phyloP scores from a whole-genome alignment of 2,113 vertebrate genomes.

The Strigops habroptila region DNA sequence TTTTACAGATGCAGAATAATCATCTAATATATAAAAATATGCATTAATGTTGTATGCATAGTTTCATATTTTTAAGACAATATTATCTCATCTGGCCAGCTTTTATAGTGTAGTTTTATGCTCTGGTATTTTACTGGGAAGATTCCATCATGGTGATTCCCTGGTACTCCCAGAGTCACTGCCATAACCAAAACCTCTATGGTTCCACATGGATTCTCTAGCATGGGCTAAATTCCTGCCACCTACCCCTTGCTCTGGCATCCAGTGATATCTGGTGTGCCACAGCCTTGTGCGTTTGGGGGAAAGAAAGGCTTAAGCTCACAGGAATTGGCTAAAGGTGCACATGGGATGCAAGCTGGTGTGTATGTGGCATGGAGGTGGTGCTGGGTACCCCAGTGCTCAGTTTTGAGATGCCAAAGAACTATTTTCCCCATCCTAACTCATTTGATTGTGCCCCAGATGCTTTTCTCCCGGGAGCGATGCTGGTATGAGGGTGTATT shows the following conservation, averaged over 20 bases:
- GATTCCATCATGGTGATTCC: not conserved
- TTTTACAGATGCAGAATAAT: not conserved
- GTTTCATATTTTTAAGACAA: fast-evolving
- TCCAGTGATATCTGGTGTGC: fast-evolving
- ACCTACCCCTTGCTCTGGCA: fast-evolving
- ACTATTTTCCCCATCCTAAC: not conserved
- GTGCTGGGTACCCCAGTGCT: fast-evolving
- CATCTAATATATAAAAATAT: not conserved
- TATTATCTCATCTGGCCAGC: not conserved
- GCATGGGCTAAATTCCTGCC: not conserved
- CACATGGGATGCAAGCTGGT: not conserved
- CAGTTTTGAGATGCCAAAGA: fast-evolving
- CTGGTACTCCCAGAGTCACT: not conserved
- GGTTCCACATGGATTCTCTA: not conserved
- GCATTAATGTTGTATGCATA: too few species aligned
- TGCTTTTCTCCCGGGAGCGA: not conserved
- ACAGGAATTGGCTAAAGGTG: not conserved
- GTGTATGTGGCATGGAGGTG: fast-evolving
- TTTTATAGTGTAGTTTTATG: not conserved
- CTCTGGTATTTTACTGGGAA: not conserved
- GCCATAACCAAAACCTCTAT: not conserved
- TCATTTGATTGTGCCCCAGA: not conserved
- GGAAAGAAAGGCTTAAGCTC: not conserved
- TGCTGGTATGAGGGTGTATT: fast-evolving
- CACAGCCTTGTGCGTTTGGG: fast-evolving